phyloP scores from a whole-genome alignment of 2,113 vertebrate genomes.

The Hypocryptadius cinnamomeus region DNA sequence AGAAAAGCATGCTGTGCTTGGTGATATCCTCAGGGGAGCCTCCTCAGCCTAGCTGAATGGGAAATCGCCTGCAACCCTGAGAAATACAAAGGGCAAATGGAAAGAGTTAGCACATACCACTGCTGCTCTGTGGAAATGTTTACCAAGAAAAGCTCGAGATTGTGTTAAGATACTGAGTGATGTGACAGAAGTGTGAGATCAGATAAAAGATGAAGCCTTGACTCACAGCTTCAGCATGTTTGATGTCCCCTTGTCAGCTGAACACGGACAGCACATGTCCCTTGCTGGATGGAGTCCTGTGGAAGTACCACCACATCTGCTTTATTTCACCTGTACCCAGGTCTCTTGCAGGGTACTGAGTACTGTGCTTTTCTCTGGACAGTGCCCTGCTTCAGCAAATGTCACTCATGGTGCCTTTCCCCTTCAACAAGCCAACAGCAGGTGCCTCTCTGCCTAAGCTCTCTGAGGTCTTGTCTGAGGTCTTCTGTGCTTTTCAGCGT shows the following conservation, averaged over 20 bases:
- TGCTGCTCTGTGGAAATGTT: constrained; percentile 39
- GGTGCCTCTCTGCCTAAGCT: background rate
- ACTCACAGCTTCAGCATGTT: background rate
- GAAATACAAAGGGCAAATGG: constrained; percentile 36
- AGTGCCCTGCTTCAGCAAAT: background rate
- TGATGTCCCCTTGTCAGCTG: background rate
- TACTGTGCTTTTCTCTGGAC: background rate
- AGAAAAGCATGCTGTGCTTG: background rate
- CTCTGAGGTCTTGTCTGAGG: background rate
- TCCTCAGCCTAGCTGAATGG: background rate
- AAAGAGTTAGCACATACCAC: constrained; percentile 38
- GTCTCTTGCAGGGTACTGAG: background rate
- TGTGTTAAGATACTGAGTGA: background rate
- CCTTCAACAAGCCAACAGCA: background rate
- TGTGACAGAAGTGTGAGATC: background rate
- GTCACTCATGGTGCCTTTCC: background rate
- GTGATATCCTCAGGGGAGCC: background rate
- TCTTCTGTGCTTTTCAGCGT: background rate
- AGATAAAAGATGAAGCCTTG: background rate
- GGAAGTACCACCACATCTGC: background rate
- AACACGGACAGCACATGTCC: background rate
- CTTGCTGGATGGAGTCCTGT: background rate
- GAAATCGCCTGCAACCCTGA: background rate
- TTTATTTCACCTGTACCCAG: background rate
- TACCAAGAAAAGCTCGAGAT: constrained; percentile 23